phyloP scores from a whole-genome alignment of 2,113 vertebrate species.

The Pimephales promelas region DNA sequence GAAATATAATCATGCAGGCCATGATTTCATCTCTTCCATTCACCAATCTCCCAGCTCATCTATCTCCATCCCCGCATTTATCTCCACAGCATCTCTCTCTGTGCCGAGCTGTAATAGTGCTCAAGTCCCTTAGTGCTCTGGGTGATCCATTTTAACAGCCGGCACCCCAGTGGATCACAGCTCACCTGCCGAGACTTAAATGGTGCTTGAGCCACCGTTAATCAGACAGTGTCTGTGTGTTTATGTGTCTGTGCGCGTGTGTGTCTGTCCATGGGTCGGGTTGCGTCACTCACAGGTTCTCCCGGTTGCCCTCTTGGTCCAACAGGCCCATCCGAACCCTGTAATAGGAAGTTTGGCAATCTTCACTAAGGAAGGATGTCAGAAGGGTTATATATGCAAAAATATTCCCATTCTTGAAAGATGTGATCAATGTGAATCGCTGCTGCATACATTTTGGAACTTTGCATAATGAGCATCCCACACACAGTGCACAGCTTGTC shows the following conservation, averaged over 20 bases:
- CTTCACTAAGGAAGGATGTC: neutral
- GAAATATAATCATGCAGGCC: conserved; percentile 80
- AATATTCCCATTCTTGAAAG: conserved; percentile 52
- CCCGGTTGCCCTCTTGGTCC: conserved; percentile 87
- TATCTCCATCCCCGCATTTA: conserved; percentile 43
- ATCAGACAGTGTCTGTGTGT: conserved; percentile 59
- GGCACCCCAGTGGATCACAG: conserved; percentile 60
- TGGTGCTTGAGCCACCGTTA: conserved; percentile 67
- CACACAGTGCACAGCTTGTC: conserved; percentile 15
- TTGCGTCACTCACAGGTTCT: conserved; percentile 83
- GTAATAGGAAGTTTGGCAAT: conserved; percentile 42
- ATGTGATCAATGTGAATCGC: conserved; percentile 52
- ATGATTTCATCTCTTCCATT: conserved; percentile 65
- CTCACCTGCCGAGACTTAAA: conserved; percentile 67
- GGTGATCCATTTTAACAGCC: conserved; percentile 69
- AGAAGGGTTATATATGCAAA: conserved; percentile 53
- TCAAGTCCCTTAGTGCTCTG: conserved; percentile 31
- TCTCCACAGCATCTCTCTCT: conserved; percentile 52
- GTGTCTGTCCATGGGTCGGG: conserved; percentile 9
- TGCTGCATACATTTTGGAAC: conserved; percentile 47
- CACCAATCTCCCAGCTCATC: conserved; percentile 51
- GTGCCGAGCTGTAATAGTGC: conserved; percentile 25
- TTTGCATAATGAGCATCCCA: conserved; percentile 54
- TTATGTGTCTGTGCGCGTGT: conserved; percentile 5
- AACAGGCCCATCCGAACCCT: conserved; percentile 84